These are phyloP conservation scores for Tineola bisselliella DNA, from an alignment of 2,888 invertebrate genomes.

Conservation along the genomic window DNA sequence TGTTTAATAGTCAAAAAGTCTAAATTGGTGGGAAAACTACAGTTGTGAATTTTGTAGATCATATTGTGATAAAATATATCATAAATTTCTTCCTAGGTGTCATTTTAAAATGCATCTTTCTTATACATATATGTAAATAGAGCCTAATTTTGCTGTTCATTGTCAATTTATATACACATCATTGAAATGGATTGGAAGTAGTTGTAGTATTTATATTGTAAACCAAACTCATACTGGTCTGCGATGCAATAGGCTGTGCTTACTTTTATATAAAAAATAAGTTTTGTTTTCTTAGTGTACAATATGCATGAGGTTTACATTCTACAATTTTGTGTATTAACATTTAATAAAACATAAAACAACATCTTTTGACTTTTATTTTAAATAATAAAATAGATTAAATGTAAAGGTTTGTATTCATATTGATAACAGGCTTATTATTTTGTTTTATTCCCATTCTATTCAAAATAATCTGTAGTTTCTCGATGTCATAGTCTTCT, in stretches of 20 bases:
- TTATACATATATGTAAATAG: no score
- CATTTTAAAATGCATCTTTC: no score
- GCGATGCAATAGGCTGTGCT: constrained; percentile 66
- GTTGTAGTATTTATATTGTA: constrained; percentile 7
- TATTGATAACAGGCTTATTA: constrained; percentile 25
- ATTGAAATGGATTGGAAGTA: no score
- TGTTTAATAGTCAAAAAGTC: no score
- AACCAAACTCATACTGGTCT: constrained; percentile 50
- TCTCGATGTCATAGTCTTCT: constrained; percentile 38
- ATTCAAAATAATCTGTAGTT: constrained; percentile 36
- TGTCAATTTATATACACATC: no score
- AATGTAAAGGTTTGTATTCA: constrained; percentile 52
- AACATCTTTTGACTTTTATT: background rate
- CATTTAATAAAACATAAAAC: constrained; percentile 38
- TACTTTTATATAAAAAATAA: constrained; percentile 37
- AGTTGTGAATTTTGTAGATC: no score
- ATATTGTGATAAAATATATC: no score
- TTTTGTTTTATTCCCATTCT: constrained; percentile 34
- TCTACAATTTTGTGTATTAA: constrained; percentile 37
- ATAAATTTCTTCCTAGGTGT: no score
- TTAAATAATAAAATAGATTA: constrained; percentile 21
- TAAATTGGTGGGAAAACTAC: no score
- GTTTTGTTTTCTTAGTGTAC: constrained; percentile 33
- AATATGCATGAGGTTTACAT: constrained; percentile 24
- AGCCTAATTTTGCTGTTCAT: no score